These are phyloP conservation scores for Lycia hirtaria DNA, from an alignment of 2,888 invertebrate genomes.

Conservation along the genomic window DNA sequence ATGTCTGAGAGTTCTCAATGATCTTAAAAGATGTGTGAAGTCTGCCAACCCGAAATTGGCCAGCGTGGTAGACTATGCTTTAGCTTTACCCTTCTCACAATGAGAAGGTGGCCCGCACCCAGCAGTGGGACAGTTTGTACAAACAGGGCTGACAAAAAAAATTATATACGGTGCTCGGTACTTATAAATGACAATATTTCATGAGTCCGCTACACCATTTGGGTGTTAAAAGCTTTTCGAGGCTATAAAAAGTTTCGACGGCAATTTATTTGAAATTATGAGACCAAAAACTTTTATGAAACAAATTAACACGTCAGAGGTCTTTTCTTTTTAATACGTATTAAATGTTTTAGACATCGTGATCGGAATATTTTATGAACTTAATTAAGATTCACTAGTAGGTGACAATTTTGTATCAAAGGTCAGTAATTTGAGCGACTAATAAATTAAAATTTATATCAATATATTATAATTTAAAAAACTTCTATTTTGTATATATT, in stretches of 20 bases:
- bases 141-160: conserved; percentile 15
- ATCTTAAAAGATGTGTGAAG: too few species aligned
- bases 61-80: too few species aligned
- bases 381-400: not conserved
- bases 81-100: too few species aligned
- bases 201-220: conserved; percentile 42
- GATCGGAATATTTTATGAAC: not conserved
- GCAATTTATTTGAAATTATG: conserved; percentile 41
- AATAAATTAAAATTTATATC: too few species aligned
- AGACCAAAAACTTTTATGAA: conserved; percentile 33
- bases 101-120: too few species aligned
- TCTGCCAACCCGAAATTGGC: too few species aligned
- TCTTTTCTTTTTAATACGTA: conserved; percentile 18
- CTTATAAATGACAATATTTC: conserved; percentile 44
- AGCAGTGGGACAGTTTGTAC: too few species aligned
- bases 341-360: conserved; percentile 7
- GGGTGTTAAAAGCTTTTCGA: conserved; percentile 44
- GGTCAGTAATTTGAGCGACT: too few species aligned
- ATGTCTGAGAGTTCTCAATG: too few species aligned
- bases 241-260: conserved; percentile 40
- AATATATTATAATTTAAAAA: too few species aligned
- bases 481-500: too few species aligned
- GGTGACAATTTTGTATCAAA: too few species aligned
- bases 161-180: conserved; percentile 38
- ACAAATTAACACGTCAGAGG: conserved; percentile 29